Evolutionary conservation across 2,797 vertebrate genomes (phyloP).

Genomic region (Syncerus caffer): DNA sequence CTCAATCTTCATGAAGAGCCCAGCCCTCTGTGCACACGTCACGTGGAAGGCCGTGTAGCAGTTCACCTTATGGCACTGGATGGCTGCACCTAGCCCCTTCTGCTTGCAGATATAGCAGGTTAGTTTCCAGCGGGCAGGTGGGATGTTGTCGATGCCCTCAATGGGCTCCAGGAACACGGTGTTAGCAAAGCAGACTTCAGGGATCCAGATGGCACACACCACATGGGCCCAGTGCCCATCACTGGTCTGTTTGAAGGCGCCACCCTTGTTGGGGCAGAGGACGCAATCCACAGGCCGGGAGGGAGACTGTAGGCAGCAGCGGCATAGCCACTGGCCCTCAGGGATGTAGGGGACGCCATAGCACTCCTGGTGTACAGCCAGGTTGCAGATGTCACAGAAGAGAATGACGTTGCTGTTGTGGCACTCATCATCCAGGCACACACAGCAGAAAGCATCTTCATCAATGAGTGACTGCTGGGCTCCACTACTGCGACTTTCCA

Average conservation of each 20-base stretch:
- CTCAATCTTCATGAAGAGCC: constrained; percentile 99
- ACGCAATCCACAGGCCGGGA: constrained; percentile 96
- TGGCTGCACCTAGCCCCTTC: constrained; percentile 95
- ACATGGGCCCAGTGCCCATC: constrained; percentile 99
- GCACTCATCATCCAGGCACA: constrained; percentile 98
- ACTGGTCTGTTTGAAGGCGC: constrained; percentile 98
- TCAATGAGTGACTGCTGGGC: constrained; percentile 92
- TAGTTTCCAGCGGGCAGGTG: constrained; percentile 96
- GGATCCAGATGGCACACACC: constrained; percentile 99
- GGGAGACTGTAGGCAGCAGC: constrained; percentile 97
- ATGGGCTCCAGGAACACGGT: constrained; percentile 98
- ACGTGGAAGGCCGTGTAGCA: constrained; percentile 98
- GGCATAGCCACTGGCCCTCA: constrained; percentile 98
- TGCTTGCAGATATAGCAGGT: constrained; percentile 97
- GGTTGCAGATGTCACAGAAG: constrained; percentile 98
- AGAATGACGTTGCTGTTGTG: constrained; percentile 99
- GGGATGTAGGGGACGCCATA: constrained; percentile 99
- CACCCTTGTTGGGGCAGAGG: constrained; percentile 97
- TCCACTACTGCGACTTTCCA: constrained; percentile 92
- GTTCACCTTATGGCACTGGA: constrained; percentile 99
- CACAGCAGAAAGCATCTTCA: constrained; percentile 96
- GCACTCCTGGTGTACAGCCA: constrained; percentile 99
- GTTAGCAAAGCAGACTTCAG: constrained; percentile 98
- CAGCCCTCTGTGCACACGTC: constrained; percentile 95
- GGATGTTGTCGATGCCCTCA: constrained; percentile 97